phyloP scores from a whole-genome alignment of 2,113 vertebrate genomes.

The Onychostoma macrolepis region DNA sequence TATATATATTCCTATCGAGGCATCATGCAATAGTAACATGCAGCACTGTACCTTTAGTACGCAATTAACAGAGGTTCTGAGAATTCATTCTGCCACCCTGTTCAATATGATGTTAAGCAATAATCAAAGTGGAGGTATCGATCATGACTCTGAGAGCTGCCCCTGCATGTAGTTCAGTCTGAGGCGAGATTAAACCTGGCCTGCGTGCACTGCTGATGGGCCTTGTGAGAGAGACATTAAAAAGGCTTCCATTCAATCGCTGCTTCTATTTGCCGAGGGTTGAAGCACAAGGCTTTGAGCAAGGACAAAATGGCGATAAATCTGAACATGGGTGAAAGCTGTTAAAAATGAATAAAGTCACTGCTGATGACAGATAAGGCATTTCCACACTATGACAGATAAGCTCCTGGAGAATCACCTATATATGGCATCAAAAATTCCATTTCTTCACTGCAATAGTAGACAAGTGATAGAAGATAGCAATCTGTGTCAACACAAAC shows the following conservation, averaged over 20 bases:
- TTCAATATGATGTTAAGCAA: slow-evolving; percentile 47
- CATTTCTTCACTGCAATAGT: slow-evolving; percentile 79
- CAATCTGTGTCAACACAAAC: slow-evolving; percentile 84
- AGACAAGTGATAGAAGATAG: slow-evolving; percentile 81
- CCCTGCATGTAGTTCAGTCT: slow-evolving; percentile 52
- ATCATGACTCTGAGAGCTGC: slow-evolving; percentile 44
- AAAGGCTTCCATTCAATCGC: slow-evolving; percentile 47
- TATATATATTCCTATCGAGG: neutral
- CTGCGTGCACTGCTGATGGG: slow-evolving; percentile 37
- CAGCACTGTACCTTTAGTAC: neutral
- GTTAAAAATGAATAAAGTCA: slow-evolving; percentile 80
- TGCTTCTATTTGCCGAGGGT: slow-evolving; percentile 49
- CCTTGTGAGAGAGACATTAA: slow-evolving; percentile 49
- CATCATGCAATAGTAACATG: neutral
- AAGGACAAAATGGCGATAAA: slow-evolving; percentile 69
- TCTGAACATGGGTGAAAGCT: slow-evolving; percentile 68
- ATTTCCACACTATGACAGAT: slow-evolving; percentile 80
- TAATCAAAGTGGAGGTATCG: slow-evolving; percentile 49
- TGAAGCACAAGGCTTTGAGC: slow-evolving; percentile 56
- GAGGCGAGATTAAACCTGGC: slow-evolving; percentile 52
- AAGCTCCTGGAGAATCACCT: slow-evolving; percentile 75
- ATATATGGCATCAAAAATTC: slow-evolving; percentile 71
- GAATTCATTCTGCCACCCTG: neutral
- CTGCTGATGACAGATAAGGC: slow-evolving; percentile 81
- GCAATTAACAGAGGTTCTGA: slow-evolving; percentile 3